Conservation (phyloP, 2,797 vertebrate genomes). For the Pelochelys cantorii region DNA sequence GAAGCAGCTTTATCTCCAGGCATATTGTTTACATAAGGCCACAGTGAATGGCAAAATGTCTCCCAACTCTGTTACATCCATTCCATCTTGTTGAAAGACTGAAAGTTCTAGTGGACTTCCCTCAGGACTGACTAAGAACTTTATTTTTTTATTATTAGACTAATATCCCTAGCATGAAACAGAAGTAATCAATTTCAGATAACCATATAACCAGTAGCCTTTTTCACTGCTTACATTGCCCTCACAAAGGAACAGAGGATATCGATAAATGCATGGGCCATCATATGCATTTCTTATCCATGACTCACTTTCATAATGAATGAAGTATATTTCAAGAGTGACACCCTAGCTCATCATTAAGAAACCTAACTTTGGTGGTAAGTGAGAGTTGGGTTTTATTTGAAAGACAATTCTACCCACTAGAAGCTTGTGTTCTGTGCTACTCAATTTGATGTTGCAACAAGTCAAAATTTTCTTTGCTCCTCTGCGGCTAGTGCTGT, state of each 20-base stretch:
- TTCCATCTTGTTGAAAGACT: not conserved
- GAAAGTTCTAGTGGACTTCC: not conserved
- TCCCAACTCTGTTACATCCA: not conserved
- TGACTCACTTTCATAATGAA: not conserved
- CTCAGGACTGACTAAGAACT: not conserved
- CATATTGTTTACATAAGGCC: not conserved
- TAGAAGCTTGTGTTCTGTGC: not conserved
- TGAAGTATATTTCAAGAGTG: not conserved
- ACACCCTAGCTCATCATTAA: not conserved
- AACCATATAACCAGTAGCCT: not conserved
- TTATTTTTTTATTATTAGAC: not conserved
- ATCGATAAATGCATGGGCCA: not conserved
- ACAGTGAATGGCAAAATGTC: not conserved
- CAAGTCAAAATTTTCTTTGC: not conserved
- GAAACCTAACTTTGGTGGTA: not conserved
- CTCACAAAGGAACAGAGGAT: not conserved
- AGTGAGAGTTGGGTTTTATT: not conserved
- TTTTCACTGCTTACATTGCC: not conserved
- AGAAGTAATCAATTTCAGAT: not conserved
- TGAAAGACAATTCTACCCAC: not conserved
- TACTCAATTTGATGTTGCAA: not conserved
- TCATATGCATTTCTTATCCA: too few relatives aligned
- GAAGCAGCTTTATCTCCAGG: not conserved
- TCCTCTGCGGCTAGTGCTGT: not conserved
- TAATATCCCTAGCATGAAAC: not conserved